Percentiles rank a stretch among this genome's conserved stretches.
Evolutionary conservation across 1,140 invertebrate genomes (phyloP).

Genomic region (Sycophila sp.): DNA sequence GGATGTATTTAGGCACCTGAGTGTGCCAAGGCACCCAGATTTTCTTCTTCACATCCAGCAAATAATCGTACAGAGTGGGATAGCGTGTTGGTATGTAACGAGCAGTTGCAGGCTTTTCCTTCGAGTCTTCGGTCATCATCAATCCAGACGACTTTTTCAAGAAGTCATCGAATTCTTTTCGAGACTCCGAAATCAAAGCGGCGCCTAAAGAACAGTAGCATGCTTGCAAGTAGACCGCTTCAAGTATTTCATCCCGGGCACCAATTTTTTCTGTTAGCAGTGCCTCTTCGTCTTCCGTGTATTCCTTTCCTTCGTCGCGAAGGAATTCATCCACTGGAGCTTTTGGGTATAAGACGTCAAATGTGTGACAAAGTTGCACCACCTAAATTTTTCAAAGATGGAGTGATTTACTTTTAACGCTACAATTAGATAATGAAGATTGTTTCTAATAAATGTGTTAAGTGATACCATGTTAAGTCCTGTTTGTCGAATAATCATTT

Average conservation of each 20-base stretch:
- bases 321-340: constrained; percentile 13
- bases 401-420: too few relatives aligned
- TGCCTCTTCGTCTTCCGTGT: constrained; percentile 32
- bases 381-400: constrained; percentile 66
- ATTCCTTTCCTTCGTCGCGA: constrained; percentile 39
- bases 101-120: constrained; percentile 72
- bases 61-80: constrained; percentile 83
- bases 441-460: constrained; percentile 29
- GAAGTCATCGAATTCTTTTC: constrained; percentile 80
- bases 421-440: constrained; percentile 2
- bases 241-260: constrained; percentile 49
- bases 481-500: constrained; percentile 84
- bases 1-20: constrained; percentile 79
- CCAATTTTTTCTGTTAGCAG: constrained; percentile 32
- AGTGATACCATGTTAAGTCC: constrained; percentile 80
- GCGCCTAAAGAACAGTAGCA: constrained; percentile 89
- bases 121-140: constrained; percentile 72
- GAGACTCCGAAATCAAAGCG: constrained; percentile 74
- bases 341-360: constrained; percentile 72
- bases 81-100: constrained; percentile 76
- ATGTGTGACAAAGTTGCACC: constrained; percentile 82
- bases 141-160: constrained; percentile 81
- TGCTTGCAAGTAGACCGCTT: constrained; percentile 68
- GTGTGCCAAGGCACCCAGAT: constrained; percentile 89
- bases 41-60: constrained; percentile 74